Evolutionary conservation across 2,888 invertebrate genomes (phyloP), one percentile per base, ranked within the genome.

Genomic region (Oxytorus armatus): DNA sequence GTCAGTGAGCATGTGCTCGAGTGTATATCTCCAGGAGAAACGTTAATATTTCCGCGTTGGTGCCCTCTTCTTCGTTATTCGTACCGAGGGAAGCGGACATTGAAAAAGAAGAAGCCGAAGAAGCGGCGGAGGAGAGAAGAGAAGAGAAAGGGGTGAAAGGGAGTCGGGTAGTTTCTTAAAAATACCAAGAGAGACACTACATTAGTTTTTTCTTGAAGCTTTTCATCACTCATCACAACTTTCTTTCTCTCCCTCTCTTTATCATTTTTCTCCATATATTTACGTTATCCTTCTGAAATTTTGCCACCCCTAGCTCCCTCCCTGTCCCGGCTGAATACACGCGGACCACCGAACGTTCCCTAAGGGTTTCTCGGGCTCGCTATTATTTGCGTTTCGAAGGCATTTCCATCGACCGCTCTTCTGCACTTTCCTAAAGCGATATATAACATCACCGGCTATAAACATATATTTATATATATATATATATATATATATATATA

Each of bases 321-420:
- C 18, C 16, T n/a, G 29, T 16, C 49, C 21, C 51, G 18, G 10
- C 18, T 33, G 16, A 10, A 63, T 63, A 55, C 29, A 55, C 23
- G 21, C 23, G n/a, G 5, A 36, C 11, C 29, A 18, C 14, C 39
- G 39, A 33, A 14, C 44, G 42, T 39, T 51, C 72, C 76, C 63
- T 36, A 29, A 73, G 72, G 66, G 21, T 63, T 72, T 42, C 51
- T 42, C 39, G 36, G n/a, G 51, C 51, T 39, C 23, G 23, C 10
- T 44, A 72, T 59, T 79, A 75, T 79, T 79, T 75, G 79, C 75
- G 59, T 76, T 79, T 74, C 59, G 70, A 70, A 79, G 75, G 75
- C 75, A 72, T 75, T 79, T 66, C 79, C 51, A 79, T 76, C 75
- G 65, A 55, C 44, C 53, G 16, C 75, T 21, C 29, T 18, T 63